Conservation (phyloP, 1,140 invertebrate genomes). For the Monochamus saltuarius region DNA sequence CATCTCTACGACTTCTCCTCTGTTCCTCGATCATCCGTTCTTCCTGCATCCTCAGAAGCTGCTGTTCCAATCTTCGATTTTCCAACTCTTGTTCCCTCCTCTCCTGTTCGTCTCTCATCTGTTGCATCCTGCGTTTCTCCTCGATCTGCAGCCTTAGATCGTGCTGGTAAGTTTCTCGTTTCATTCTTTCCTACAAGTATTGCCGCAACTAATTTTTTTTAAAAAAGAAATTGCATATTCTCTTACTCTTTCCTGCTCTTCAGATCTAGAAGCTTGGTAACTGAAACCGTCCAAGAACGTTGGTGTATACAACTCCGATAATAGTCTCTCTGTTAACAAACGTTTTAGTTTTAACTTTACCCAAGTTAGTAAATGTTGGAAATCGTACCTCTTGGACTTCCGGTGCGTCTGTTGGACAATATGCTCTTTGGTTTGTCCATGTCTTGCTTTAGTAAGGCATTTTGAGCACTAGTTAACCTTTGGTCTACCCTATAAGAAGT, state of each 20-base stretch:
- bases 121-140: slow-evolving; percentile 45
- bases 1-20: slow-evolving; percentile 32
- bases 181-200: slow-evolving; percentile 44
- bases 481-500: slow-evolving; percentile 33
- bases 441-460: slow-evolving; percentile 37
- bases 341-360: background rate
- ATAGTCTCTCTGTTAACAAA: slow-evolving; percentile 38
- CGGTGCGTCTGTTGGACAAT: slow-evolving; percentile 42
- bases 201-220: slow-evolving; percentile 11
- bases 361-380: background rate
- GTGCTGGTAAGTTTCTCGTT: slow-evolving; percentile 47
- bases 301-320: slow-evolving; percentile 41
- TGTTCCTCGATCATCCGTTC: slow-evolving; percentile 54
- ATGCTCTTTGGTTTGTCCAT: slow-evolving; percentile 49
- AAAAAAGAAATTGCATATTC: background rate
- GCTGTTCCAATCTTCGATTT: slow-evolving; percentile 57
- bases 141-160: slow-evolving; percentile 49
- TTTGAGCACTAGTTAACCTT: slow-evolving; percentile 42
- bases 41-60: slow-evolving; percentile 55
- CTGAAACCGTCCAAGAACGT: slow-evolving; percentile 48
- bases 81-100: slow-evolving; percentile 54
- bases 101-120: slow-evolving; percentile 48
- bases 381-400: slow-evolving; percentile 51
- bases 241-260: slow-evolving; percentile 47
- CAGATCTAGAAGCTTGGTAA: slow-evolving; percentile 40